phyloP scores from a whole-genome alignment of 2,797 vertebrate species.

The Petrocephalus sullivani region DNA sequence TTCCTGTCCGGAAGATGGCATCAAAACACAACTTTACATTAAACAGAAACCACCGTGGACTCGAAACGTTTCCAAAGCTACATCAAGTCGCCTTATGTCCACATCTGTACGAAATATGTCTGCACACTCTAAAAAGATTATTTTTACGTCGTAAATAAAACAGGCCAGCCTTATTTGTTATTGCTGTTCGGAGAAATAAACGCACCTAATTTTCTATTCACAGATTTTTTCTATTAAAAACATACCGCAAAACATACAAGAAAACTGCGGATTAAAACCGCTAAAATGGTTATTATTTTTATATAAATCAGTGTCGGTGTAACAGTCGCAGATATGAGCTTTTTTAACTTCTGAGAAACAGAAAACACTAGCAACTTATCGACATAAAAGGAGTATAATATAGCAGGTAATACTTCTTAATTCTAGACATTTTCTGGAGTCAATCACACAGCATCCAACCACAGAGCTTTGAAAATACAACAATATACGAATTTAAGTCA shows the following conservation, averaged over 20 bases:
- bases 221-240: background rate
- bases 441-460: background rate
- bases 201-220: background rate
- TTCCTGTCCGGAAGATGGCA: slow-evolving; percentile 14
- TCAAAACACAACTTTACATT: slow-evolving; percentile 6
- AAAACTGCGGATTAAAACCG: background rate
- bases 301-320: background rate
- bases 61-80: background rate
- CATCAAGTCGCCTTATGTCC: background rate
- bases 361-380: background rate
- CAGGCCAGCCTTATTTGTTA: background rate
- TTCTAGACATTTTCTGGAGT: background rate
- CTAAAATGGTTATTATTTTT: background rate
- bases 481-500: background rate
- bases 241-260: background rate
- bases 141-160: background rate
- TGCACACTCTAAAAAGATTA: background rate
- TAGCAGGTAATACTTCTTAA: background rate
- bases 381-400: background rate
- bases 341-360: background rate
- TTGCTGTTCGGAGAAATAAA: background rate
- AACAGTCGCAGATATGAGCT: background rate
- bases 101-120: background rate
- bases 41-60: background rate
- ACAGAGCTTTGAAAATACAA: background rate